These are phyloP conservation scores for Phoxinus phoxinus DNA, from an alignment of 2,113 vertebrate genomes.

Conservation along the genomic window DNA sequence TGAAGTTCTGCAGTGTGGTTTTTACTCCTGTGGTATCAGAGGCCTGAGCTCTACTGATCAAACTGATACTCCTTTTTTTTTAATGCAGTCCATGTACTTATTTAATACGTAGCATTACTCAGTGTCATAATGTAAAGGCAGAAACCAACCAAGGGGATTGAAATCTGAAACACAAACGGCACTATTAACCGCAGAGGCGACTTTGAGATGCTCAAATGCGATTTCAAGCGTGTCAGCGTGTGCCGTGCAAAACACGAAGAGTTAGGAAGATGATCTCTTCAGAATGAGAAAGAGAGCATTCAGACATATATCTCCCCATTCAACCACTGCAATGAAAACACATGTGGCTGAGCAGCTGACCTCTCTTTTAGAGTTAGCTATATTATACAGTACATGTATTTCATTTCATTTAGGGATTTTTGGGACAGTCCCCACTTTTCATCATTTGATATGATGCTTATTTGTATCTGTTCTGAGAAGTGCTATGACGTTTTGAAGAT, in stretches of 20 bases:
- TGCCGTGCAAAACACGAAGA: neutral
- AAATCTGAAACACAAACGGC: neutral
- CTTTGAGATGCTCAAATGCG: neutral
- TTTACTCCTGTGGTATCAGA: slow-evolving; percentile 14
- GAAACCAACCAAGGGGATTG: neutral
- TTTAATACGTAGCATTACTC: slow-evolving; percentile 28
- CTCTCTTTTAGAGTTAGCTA: slow-evolving; percentile 18
- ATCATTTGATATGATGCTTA: slow-evolving; percentile 43
- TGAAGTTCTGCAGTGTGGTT: slow-evolving; percentile 25
- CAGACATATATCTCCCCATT: neutral
- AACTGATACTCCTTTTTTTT: slow-evolving; percentile 25
- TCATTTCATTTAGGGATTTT: neutral
- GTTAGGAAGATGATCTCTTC: neutral
- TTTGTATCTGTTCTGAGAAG: slow-evolving; percentile 49
- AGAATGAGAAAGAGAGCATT: neutral
- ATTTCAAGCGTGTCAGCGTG: neutral
- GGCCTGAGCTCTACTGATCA: slow-evolving; percentile 38
- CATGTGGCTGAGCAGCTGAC: slow-evolving; percentile 26
- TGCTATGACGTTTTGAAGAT: slow-evolving; percentile 55
- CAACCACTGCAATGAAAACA: neutral
- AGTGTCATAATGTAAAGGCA: slow-evolving; percentile 6
- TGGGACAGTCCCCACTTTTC: slow-evolving; percentile 13
- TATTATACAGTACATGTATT: slow-evolving; percentile 13
- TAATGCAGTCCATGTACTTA: slow-evolving; percentile 33
- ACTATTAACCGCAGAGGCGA: neutral